Evolutionary conservation across 2,797 vertebrate species (phyloP), one percentile per base, ranked within the genome.

Genomic region (Malacoraja senta): DNA sequence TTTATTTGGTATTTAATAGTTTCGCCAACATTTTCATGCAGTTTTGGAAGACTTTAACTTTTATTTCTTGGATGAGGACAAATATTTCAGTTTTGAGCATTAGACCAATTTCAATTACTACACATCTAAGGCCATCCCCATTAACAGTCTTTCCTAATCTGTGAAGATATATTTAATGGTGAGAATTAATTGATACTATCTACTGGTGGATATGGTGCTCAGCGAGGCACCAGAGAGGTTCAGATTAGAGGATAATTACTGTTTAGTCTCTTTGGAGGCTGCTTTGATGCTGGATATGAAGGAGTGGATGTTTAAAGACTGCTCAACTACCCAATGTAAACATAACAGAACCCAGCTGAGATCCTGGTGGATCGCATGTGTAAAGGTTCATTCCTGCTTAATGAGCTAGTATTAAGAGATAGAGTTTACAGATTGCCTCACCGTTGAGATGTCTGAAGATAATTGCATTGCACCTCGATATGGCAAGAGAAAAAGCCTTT

Each of bases 221-320:
- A 88, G 58, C 24, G 29, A 63, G 84, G 84, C 65, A 68, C 84
- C 63, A 88, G 63, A 35, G 65, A 35, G 17, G 8, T 68, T 88
- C 61, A 88, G 61, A 86, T 86, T 65, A 86, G 58, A 19, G n/a
- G 84, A 35, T 68, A 32, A 88, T 88, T 35, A 68, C 21, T 68
- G 63, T 88, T 88, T 88, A 24, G 61, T 21, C 84, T 88, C 15
- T 88, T 88, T 68, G 63, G 84, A 35, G n/a, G 63, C 63, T 21
- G 61, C 61, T 88, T 88, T 68, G 84, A 88, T 88, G 84, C 61
- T 88, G 84, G 84, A 88, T 88, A 68, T 88, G 15, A 88, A 86
- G 58, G 58, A 86, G 17, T 63, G 53, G 61, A 65, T 65, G 29
- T 65, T 88, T 88, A 88, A 65, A 19, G 29, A 88, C 84, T 35